phyloP scores from a whole-genome alignment of 2,888 invertebrate species.

The Eurois occulta region DNA sequence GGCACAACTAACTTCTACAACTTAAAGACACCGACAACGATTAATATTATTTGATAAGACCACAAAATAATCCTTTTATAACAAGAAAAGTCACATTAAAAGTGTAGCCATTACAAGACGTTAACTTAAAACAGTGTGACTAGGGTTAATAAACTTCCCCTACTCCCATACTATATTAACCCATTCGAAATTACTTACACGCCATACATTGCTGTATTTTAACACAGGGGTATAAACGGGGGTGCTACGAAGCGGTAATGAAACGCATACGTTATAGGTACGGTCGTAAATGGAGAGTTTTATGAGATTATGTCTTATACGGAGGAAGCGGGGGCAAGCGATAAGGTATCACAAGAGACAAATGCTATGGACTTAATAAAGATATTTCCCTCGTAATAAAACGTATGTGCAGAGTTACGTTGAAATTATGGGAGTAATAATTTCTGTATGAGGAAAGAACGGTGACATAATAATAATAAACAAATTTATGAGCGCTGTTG shows the following conservation, averaged over 20 bases:
- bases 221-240: slow-evolving; percentile 42
- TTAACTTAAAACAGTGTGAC: slow-evolving; percentile 66
- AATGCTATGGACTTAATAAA: slow-evolving; percentile 83
- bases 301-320: slow-evolving; percentile 68
- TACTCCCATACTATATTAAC: slow-evolving; percentile 40
- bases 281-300: slow-evolving; percentile 65
- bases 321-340: slow-evolving; percentile 62
- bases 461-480: slow-evolving; percentile 70
- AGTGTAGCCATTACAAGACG: slow-evolving; percentile 53
- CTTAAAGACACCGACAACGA: slow-evolving; percentile 62
- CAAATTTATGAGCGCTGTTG: slow-evolving; percentile 62
- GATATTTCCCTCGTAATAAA: slow-evolving; percentile 79
- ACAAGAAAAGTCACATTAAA: slow-evolving; percentile 64
- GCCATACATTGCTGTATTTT: slow-evolving; percentile 60
- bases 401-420: slow-evolving; percentile 75
- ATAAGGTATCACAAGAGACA: slow-evolving; percentile 77
- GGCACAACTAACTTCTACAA: slow-evolving; percentile 53
- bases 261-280: slow-evolving; percentile 66
- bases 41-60: slow-evolving; percentile 61
- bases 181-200: slow-evolving; percentile 60
- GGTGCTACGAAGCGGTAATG: slow-evolving; percentile 58
- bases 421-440: slow-evolving; percentile 79
- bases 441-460: slow-evolving; percentile 73
- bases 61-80: slow-evolving; percentile 57
- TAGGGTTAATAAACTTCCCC: slow-evolving; percentile 60